Base-by-base conservation (phyloP, 1,140 invertebrate genomes). In the Spodoptera litura region DNA sequence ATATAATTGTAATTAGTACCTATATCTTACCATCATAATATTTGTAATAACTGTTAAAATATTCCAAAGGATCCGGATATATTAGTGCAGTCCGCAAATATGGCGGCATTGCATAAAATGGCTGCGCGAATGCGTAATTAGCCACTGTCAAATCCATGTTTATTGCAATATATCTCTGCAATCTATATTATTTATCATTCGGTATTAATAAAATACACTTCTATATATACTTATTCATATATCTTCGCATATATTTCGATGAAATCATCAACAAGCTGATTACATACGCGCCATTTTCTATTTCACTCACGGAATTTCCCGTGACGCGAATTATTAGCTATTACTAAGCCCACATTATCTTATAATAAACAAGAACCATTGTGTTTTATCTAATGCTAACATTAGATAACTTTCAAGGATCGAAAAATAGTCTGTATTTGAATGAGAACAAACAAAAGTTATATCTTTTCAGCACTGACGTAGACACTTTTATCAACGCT, bases 381-480 rank as follows among this genome's bases (percentile, higher is more conserved):
- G 84, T 85, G 66, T 81, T 80, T 84, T 89, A 88, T 86, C 83
- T 68, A 66, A 68, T 56, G 20, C 51, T 25, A 62, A 72, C 61
- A 31, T 70, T 78, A 64, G 55, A 64, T 72, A 78, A 76, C 70
- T 51, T 78, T 85, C 80, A 85, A 55, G 74, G 83, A 68, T 84
- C 78, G 78, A 78, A 85, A 51, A 85, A 78, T 15, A 82, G 78
- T 88, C 81, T 92, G 79, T 89, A 94, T 81, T 94, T 94, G 74
- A 94, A 94, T 9, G 91, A 90, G 86, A 90, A 90, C 25, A 94
- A 89, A 82, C 93, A 94, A 79, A 88, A 94, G 77, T 91, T 94
- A 78, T 94, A 94, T 83, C 89, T 74, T 85, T 94, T 94, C 15
- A 94, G 79, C 2, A 94, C 93, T 35, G 83, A 82, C 0, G 91